Base-by-base conservation (phyloP, 1,140 invertebrate species). In the Danaus melanippus region DNA sequence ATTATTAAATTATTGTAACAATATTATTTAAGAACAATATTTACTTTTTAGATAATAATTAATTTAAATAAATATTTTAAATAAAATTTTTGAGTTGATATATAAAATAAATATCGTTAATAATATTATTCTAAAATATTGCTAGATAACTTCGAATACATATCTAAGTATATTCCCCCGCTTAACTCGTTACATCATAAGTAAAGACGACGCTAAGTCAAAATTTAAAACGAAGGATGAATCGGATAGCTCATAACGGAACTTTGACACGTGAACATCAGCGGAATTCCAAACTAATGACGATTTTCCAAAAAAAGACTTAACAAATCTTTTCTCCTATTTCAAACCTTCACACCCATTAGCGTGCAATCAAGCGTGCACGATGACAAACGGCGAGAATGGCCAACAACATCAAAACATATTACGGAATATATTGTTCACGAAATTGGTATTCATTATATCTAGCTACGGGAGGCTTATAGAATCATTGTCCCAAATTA, bases 341-440 rank as follows among this genome's bases (percentile, higher is more conserved):
- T 67, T 55, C 64, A 59, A 48, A 50, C 56, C 61, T 72, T 73
- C 72, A 83, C 67, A 76, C 42, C 48, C 66, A 67, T 79, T 71
- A 71, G 69, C 67, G 46, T 51, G 67, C 64, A 74, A 78, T 74
- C 70, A 70, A 43, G 55, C 62, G 51, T 63, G 65, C 67, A 62
- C 62, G 60, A 50, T 53, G 56, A 64, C 57, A 79, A 71, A 76
- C 71, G 45, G 51, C 50, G 58, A 76, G 69, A 79, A 82, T 69
- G 58, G 58, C 63, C 66, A 64, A 78, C 71, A 76, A 80, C 73
- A 85, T 83, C 79, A 81, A 83, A 85, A 85, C 82, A 85, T 77
- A 84, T 84, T 84, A 84, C 70, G 61, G 66, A 42, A 49, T 46
- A 42, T 48, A 73, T 84, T 84, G 80, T 84, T 63, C 74, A 61